Conservation (phyloP, 2,797 vertebrate genomes). For the Xiphorhynchus erythropygius region DNA sequence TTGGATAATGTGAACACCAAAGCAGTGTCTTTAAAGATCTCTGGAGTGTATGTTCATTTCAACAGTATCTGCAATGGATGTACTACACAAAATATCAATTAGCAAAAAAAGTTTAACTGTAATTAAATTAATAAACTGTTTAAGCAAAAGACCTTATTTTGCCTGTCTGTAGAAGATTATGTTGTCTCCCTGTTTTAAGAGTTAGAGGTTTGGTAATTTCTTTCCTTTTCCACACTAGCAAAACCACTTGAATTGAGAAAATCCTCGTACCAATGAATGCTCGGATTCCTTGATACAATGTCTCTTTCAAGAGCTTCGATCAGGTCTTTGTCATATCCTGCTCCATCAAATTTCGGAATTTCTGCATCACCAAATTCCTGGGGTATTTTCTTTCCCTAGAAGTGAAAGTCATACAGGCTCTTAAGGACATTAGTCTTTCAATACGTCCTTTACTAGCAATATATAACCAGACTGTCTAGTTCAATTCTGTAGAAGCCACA, state of each 20-base stretch:
- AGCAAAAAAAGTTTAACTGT: slow-evolving; percentile 12
- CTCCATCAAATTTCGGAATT: slow-evolving; percentile 90
- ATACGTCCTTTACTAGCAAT: neutral
- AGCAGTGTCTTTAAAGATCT: slow-evolving; percentile 16
- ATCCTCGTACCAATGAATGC: slow-evolving; percentile 88
- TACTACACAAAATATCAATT: neutral
- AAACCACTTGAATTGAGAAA: neutral
- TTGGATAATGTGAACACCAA: slow-evolving; percentile 7
- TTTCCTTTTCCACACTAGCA: neutral
- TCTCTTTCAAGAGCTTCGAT: slow-evolving; percentile 94
- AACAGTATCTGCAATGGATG: neutral
- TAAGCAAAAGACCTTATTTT: neutral
- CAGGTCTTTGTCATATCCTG: slow-evolving; percentile 90
- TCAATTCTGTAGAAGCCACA: neutral
- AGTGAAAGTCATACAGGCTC: slow-evolving; percentile 22
- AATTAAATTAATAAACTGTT: slow-evolving; percentile 25
- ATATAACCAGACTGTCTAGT: neutral
- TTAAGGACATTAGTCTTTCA: slow-evolving; percentile 9
- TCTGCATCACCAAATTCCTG: slow-evolving; percentile 85
- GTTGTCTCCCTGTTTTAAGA: neutral
- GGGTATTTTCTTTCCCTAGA: slow-evolving; percentile 85
- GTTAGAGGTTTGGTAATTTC: neutral
- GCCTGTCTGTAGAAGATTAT: neutral
- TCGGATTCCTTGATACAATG: slow-evolving; percentile 94
- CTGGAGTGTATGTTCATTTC: neutral